A percentile compares a stretch with the other conserved stretches of the same genome.
phyloP scores from a whole-genome alignment of 1,140 invertebrate species.

The Acromyrmex heyeri region DNA sequence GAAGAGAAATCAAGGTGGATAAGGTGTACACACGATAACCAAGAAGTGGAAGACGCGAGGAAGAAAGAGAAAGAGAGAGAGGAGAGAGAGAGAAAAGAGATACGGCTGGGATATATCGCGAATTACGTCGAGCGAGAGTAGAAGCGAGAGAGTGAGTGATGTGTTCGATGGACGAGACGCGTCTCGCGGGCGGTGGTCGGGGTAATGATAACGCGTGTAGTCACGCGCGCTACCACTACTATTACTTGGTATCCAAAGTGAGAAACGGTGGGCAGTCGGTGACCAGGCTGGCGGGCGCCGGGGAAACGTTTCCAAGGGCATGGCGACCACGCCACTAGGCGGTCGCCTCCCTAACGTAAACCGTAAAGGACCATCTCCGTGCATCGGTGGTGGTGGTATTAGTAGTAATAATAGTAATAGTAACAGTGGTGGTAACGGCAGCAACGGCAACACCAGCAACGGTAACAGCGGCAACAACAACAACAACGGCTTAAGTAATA shows the following conservation, averaged over 20 bases:
- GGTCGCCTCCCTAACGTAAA: slow-evolving; percentile 86
- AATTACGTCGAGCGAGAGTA: slow-evolving; percentile 68
- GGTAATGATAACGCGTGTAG: slow-evolving; percentile 77
- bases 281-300: slow-evolving; percentile 86
- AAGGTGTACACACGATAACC: slow-evolving; percentile 19
- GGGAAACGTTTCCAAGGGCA: slow-evolving; percentile 86
- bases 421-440: slow-evolving; percentile 64
- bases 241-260: slow-evolving; percentile 75
- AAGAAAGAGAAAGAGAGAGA: neutral
- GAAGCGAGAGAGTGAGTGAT: slow-evolving; percentile 81
- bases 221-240: slow-evolving; percentile 72
- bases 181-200: slow-evolving; percentile 85
- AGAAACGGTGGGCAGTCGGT: slow-evolving; percentile 83
- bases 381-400: slow-evolving; percentile 82
- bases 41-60: neutral
- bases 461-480: neutral
- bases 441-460: slow-evolving; percentile 41
- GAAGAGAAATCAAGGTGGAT: slow-evolving; percentile 42
- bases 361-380: slow-evolving; percentile 85
- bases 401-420: slow-evolving; percentile 84
- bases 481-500: slow-evolving; percentile 76
- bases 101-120: slow-evolving; percentile 44
- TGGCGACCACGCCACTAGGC: slow-evolving; percentile 86
- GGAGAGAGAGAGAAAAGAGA: slow-evolving; percentile 31
- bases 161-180: slow-evolving; percentile 85